Conservation (phyloP, 2,113 vertebrate genomes). For the Xenopus tropicalis region DNA sequence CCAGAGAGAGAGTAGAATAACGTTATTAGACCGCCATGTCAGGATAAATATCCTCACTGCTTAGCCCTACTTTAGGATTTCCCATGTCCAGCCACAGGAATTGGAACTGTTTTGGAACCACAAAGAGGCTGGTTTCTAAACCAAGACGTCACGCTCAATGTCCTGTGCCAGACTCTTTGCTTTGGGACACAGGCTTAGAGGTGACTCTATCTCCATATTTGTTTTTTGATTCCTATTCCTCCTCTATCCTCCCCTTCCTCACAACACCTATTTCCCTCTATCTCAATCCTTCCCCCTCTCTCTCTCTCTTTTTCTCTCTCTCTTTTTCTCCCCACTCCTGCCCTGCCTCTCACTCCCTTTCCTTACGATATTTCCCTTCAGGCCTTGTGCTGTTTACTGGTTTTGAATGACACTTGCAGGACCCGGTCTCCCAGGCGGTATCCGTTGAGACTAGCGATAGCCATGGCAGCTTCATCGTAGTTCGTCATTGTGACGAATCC, state of each 20-base stretch:
- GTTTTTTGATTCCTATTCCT: neutral
- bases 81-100: neutral
- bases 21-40: neutral
- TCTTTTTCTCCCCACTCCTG: neutral
- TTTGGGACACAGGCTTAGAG: neutral
- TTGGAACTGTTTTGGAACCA: neutral
- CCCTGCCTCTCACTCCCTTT: neutral
- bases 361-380: constrained; percentile 60
- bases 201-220: neutral
- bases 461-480: constrained; percentile 96
- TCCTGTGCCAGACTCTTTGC: neutral
- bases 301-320: constrained; percentile 1
- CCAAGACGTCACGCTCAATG: neutral
- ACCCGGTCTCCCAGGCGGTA: constrained; percentile 92
- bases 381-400: constrained; percentile 97
- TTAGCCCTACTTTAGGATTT: neutral
- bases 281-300: neutral
- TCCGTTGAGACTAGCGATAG: constrained; percentile 93
- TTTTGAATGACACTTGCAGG: constrained; percentile 97
- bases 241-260: neutral
- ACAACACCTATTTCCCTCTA: neutral
- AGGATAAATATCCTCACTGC: neutral
- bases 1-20: constrained; percentile 11
- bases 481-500: constrained; percentile 98
- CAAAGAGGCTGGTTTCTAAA: too few relatives aligned